phyloP scores from a whole-genome alignment of 2,797 vertebrate genomes.

The Lindbergichthys nudifrons region DNA sequence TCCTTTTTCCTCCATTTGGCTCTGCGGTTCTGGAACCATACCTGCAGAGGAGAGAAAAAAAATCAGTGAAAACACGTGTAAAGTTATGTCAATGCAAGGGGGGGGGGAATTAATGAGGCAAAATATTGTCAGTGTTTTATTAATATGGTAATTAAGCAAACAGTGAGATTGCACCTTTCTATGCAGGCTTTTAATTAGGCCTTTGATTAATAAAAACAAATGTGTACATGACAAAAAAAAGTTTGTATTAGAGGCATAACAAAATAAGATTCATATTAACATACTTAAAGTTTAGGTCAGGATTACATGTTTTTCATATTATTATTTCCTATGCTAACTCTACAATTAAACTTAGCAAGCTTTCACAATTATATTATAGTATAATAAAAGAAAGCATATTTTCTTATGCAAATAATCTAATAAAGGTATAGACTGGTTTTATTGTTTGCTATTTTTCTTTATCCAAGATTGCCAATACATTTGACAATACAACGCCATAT shows the following conservation, averaged over 20 bases:
- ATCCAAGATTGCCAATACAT: neutral
- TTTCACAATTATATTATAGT: neutral
- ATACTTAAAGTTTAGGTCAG: neutral
- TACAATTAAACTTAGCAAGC: neutral
- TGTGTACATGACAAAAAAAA: constrained; percentile 11
- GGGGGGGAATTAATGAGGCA: constrained; percentile 28
- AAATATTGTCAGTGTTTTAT: constrained; percentile 17
- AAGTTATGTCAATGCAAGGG: constrained; percentile 21
- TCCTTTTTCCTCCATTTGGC: constrained; percentile 99
- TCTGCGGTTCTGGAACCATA: constrained; percentile 99
- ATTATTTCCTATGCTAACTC: neutral
- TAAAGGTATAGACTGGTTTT: neutral
- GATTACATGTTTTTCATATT: neutral
- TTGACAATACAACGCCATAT: neutral
- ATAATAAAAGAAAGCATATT: neutral
- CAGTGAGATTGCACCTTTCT: constrained; percentile 22
- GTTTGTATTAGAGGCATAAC: neutral
- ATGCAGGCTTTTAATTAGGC: constrained; percentile 53
- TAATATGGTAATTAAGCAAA: constrained; percentile 50
- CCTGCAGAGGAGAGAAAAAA: constrained; percentile 81
- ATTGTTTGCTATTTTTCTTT: neutral
- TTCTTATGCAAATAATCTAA: neutral
- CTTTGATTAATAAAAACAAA: constrained; percentile 25
- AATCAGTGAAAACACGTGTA: neutral
- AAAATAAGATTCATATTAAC: constrained; percentile 1